These are phyloP conservation scores for Glossosoma conforme DNA, from an alignment of 1,140 invertebrate species.

Conservation along the genomic window DNA sequence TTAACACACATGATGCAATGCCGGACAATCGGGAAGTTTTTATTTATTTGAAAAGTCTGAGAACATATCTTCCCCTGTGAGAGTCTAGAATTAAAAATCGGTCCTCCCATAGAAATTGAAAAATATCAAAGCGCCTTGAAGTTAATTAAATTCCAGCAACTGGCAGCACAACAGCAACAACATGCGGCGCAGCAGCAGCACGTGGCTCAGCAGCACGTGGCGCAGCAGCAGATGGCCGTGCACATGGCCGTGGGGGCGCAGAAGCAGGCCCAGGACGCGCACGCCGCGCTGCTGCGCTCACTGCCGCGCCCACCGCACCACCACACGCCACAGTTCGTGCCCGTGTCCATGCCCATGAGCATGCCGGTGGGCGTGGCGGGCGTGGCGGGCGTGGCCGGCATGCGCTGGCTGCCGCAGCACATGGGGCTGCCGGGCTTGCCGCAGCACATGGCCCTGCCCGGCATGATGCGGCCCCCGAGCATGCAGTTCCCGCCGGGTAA, in stretches of 20 bases:
- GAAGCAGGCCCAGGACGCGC: slow-evolving; percentile 30
- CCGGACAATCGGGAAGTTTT: too few relatives aligned
- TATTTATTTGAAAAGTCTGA: too few relatives aligned
- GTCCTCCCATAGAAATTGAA: too few relatives aligned
- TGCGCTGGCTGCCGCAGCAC: slow-evolving; percentile 57
- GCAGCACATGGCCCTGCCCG: slow-evolving; percentile 56
- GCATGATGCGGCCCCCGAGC: slow-evolving; percentile 69
- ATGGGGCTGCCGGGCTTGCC: slow-evolving; percentile 63
- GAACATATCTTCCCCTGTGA: too few relatives aligned
- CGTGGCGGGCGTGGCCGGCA: slow-evolving; percentile 30
- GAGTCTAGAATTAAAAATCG: too few relatives aligned
- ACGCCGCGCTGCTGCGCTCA: slow-evolving; percentile 22
- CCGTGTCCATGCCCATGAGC: slow-evolving; percentile 17
- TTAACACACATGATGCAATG: too few relatives aligned
- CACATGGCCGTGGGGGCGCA: slow-evolving; percentile 41
- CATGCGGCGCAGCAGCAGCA: slow-evolving; percentile 33
- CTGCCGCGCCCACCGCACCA: slow-evolving; percentile 20
- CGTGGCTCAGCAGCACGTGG: too few relatives aligned
- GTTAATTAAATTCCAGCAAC: too few relatives aligned
- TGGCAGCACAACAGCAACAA: slow-evolving; percentile 9
- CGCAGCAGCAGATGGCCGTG: slow-evolving; percentile 44
- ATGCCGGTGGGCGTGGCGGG: slow-evolving; percentile 17
- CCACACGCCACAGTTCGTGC: slow-evolving; percentile 25
- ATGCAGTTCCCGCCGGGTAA: slow-evolving; percentile 69
- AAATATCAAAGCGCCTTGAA: too few relatives aligned